A percentile compares a stretch with the other conserved stretches of the same genome.
Evolutionary conservation across 2,888 invertebrate genomes (phyloP).

Genomic region (Sinodicranocentrus sp.): DNA sequence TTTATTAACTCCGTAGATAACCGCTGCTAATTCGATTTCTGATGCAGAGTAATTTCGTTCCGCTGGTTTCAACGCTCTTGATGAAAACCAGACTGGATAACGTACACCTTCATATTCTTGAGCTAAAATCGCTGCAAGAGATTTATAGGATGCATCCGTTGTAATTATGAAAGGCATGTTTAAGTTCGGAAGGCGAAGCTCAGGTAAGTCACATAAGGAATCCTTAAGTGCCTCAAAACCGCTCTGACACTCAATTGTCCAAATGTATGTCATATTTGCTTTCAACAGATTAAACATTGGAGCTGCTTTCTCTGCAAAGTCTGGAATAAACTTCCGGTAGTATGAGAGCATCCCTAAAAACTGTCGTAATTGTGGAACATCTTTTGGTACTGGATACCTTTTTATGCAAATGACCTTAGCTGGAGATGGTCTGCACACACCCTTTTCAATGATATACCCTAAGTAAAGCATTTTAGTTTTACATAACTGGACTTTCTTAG

Average conservation of each 20-base stretch:
- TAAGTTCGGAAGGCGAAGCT: slow-evolving; percentile 72
- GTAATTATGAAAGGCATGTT: slow-evolving; percentile 71
- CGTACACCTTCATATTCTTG: slow-evolving; percentile 68
- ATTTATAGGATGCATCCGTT: slow-evolving; percentile 76
- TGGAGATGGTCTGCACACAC: slow-evolving; percentile 78
- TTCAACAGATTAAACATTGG: slow-evolving; percentile 37
- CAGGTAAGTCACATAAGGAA: slow-evolving; percentile 36
- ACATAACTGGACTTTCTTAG: slow-evolving; percentile 72
- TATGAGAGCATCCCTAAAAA: slow-evolving; percentile 67
- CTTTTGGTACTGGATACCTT: slow-evolving; percentile 62
- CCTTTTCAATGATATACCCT: slow-evolving; percentile 77
- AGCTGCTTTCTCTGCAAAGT: slow-evolving; percentile 51
- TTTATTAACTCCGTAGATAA: slow-evolving; percentile 14
- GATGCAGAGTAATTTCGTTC: slow-evolving; percentile 9
- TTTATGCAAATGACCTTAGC: slow-evolving; percentile 74
- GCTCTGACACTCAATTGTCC: slow-evolving; percentile 50
- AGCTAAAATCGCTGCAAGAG: slow-evolving; percentile 76
- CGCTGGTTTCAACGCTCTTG: not conserved
- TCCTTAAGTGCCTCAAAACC: slow-evolving; percentile 50
- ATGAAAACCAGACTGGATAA: slow-evolving; percentile 71
- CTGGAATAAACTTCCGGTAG: slow-evolving; percentile 54
- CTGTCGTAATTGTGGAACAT: slow-evolving; percentile 49
- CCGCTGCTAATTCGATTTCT: slow-evolving; percentile 24
- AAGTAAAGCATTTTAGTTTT: slow-evolving; percentile 77
- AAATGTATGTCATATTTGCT: slow-evolving; percentile 5